A percentile compares a stretch with the other conserved stretches of the same genome.
These are phyloP conservation scores for Cepaea hortensis DNA, from an alignment of 2,888 invertebrate genomes.

Conservation along the genomic window DNA sequence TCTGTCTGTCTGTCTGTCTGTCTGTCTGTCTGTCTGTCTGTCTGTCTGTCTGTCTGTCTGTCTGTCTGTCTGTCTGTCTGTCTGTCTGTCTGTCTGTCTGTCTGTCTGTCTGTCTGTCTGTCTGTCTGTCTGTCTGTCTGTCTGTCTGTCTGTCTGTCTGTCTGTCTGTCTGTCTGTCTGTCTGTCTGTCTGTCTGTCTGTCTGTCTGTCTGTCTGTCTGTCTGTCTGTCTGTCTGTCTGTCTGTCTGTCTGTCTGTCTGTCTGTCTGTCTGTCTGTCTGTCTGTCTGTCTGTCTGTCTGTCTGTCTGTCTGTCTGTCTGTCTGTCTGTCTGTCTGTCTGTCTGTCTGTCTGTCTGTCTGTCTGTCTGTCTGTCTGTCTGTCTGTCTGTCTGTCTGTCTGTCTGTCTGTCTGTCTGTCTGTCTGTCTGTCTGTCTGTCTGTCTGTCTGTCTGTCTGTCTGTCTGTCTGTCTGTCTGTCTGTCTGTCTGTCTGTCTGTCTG, in stretches of 20 bases:
- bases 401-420: background rate
- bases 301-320: background rate
- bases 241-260: conserved; percentile 3
- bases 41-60: background rate
- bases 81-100: conserved; percentile 3
- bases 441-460: background rate
- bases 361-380: background rate
- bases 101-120: conserved; percentile 8
- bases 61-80: background rate
- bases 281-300: background rate
- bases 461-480: background rate
- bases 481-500: background rate
- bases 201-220: background rate
- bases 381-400: background rate
- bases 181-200: conserved; percentile 8
- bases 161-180: conserved; percentile 3
- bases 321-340: background rate
- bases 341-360: background rate
- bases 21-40: conserved; percentile 8
- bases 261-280: conserved; percentile 8
- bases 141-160: background rate
- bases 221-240: background rate
- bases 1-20: conserved; percentile 3
- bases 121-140: background rate
- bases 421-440: background rate